A percentile compares a stretch with the other conserved stretches of the same genome.
Evolutionary conservation across 2,888 invertebrate genomes (phyloP).

Genomic region (Cheilosia soror): DNA sequence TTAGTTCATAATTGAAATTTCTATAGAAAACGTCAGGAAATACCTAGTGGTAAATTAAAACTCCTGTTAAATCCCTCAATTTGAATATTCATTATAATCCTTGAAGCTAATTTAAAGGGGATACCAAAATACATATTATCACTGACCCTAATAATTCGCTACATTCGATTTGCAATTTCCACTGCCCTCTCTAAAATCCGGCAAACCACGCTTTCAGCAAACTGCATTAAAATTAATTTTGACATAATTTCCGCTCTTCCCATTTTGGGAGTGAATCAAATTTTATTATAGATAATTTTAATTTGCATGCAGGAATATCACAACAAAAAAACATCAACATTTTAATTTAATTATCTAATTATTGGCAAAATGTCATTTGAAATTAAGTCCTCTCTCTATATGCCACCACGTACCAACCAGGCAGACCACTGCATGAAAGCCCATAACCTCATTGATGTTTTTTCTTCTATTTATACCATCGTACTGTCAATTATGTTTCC

Average conservation of each 20-base stretch:
- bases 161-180: not conserved
- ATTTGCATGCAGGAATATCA: constrained; percentile 26
- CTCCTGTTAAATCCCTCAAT: not conserved
- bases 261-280: constrained; percentile 53
- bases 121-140: not conserved
- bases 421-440: not conserved
- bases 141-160: not conserved
- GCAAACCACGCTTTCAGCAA: constrained; percentile 37
- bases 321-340: constrained; percentile 26
- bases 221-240: constrained; percentile 55
- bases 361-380: constrained; percentile 64
- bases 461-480: not conserved
- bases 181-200: not conserved
- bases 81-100: not conserved
- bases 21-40: too few species aligned
- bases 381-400: constrained; percentile 56
- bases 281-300: constrained; percentile 55
- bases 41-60: too few species aligned
- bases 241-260: constrained; percentile 48
- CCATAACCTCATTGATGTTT: constrained; percentile 36
- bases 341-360: constrained; percentile 74
- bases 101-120: not conserved
- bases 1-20: too few species aligned
- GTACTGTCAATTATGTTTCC: not conserved
- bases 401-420: constrained; percentile 24